Evolutionary conservation across 1,140 invertebrate genomes (phyloP).

Genomic region (Neodiprion pinetum): DNA sequence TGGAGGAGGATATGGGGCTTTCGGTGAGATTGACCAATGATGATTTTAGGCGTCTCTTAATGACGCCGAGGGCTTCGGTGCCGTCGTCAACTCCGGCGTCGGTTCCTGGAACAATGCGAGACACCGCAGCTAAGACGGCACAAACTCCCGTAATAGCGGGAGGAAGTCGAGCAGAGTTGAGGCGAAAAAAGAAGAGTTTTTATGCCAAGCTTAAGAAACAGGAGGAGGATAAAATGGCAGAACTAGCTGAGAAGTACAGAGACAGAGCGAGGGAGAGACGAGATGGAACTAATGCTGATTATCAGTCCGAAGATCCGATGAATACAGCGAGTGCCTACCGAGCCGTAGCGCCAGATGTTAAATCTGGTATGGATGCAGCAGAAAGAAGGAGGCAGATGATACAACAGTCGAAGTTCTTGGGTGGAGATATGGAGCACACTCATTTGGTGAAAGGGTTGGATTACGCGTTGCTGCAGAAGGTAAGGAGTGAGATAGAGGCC

Average conservation of each 20-base stretch:
- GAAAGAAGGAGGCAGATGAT: slow-evolving; percentile 94
- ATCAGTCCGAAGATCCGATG: slow-evolving; percentile 83
- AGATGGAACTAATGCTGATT: slow-evolving; percentile 85
- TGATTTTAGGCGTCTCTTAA: slow-evolving; percentile 94
- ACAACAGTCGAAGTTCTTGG: slow-evolving; percentile 99
- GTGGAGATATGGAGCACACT: slow-evolving; percentile 99
- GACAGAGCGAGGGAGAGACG: slow-evolving; percentile 93
- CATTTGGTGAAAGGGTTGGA: slow-evolving; percentile 99
- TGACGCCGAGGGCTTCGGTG: slow-evolving; percentile 86
- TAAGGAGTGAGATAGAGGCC: slow-evolving; percentile 64
- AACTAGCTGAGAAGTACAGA: slow-evolving; percentile 93
- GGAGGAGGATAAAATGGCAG: slow-evolving; percentile 94
- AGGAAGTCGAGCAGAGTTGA: slow-evolving; percentile 72
- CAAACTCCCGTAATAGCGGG: slow-evolving; percentile 54
- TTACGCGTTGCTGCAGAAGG: slow-evolving; percentile 98
- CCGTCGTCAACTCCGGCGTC: slow-evolving; percentile 61
- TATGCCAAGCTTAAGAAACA: slow-evolving; percentile 95
- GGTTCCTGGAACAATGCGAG: slow-evolving; percentile 62
- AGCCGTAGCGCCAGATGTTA: slow-evolving; percentile 94
- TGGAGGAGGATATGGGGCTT: slow-evolving; percentile 64
- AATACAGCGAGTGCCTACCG: slow-evolving; percentile 90
- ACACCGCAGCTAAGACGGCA: slow-evolving; percentile 68
- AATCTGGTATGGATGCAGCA: slow-evolving; percentile 94
- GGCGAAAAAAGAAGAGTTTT: slow-evolving; percentile 87
- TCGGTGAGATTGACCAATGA: slow-evolving; percentile 88